Base-by-base conservation (phyloP, 2,797 vertebrate genomes). In the Micrastur ruficollis region DNA sequence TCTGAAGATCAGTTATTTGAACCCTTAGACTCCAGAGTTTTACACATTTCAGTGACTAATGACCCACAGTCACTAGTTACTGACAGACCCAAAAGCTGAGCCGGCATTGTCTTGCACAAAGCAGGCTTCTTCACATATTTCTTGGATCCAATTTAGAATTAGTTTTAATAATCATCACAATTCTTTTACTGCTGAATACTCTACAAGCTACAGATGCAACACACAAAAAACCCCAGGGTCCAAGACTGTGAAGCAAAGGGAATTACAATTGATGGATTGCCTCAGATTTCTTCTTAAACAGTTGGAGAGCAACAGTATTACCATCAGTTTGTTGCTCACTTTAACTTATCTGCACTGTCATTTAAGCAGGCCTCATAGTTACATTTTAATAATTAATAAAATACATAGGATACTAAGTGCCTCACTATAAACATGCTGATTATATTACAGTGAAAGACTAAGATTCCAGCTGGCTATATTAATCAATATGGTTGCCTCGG, bases 311-410 rank as follows among this genome's bases (percentile, higher is more conserved):
- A 85, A 47, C 40, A 79, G 32, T 9, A 63, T 36, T 76, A 16
- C 73, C 8, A 7, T 44, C 53, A 36, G 59, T 67, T 80, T 83
- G 27, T 44, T 74, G 62, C 25, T 81, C 42, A 18, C 25, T 86
- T 50, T 59, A 89, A 62, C 53, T 36, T 5, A 20, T 72, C 75
- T 81, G 34, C 52, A 8, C 21, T 83, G 55, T 31, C 53, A 84
- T 81, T 95, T 89, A 23, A 70, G 47, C 42, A 89, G 93, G 11
- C 7, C 44, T 50, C 21, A 32, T 55, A 20, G 78, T 52, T 46
- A 53, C 58, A 52, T 58, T 86, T 96, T 84, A 96, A 94, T 92
- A 95, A 93, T 93, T 94, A 85, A 95, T 73, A 81, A 78, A 89
- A 84, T 53, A 86, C 52, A 83, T n/a, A 75, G 65, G 52, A 66